Percentiles rank a stretch among this genome's conserved stretches.
phyloP scores from a whole-genome alignment of 2,797 vertebrate species.

The Linurgus olivaceus region DNA sequence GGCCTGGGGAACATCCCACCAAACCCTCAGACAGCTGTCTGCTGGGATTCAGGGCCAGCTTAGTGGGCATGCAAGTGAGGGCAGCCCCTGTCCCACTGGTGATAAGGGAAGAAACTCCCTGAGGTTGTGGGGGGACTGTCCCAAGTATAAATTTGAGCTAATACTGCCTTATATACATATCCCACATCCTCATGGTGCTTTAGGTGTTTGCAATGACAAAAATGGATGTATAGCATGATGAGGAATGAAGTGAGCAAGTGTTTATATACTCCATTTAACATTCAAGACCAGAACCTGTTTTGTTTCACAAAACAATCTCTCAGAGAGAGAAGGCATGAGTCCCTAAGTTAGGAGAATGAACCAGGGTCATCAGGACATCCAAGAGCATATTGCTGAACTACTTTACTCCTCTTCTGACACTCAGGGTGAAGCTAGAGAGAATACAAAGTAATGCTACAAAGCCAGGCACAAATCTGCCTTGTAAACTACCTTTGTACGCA shows the following conservation, averaged over 20 bases:
- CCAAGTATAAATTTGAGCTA: not conserved
- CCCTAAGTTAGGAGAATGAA: not conserved
- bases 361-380: not conserved
- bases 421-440: not conserved
- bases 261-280: not conserved
- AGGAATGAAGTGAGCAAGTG: not conserved
- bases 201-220: not conserved
- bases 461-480: not conserved
- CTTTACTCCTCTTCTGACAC: not conserved
- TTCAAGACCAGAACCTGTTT: not conserved
- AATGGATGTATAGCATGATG: not conserved
- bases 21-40: not conserved
- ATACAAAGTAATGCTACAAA: not conserved
- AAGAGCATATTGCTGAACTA: not conserved
- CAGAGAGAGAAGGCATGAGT: not conserved
- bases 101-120: not conserved
- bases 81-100: not conserved
- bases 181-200: not conserved
- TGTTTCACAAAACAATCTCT: not conserved
- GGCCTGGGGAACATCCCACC: not conserved
- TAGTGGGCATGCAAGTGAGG: not conserved
- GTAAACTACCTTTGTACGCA: not conserved
- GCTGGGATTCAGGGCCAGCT: not conserved
- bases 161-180: not conserved
- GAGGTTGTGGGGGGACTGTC: accelerated